These are phyloP conservation scores for Drosophila affinis DNA, from an alignment of 2,888 invertebrate genomes.

Conservation along the genomic window DNA sequence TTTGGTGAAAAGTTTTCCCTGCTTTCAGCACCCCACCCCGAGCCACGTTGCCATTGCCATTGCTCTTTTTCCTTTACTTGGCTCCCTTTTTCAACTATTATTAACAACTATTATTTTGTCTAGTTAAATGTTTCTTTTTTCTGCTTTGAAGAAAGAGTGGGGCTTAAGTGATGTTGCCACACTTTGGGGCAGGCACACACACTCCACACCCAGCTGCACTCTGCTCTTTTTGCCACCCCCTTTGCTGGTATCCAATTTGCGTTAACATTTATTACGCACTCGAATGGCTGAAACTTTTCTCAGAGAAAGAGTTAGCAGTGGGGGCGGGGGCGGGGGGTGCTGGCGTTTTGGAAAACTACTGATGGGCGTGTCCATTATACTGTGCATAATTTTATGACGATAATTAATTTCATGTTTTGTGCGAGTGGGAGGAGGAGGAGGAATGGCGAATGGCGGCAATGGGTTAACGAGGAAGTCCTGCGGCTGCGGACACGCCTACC, in stretches of 20 bases:
- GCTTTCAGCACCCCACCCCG: too few species aligned
- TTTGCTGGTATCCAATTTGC: slow-evolving; percentile 60
- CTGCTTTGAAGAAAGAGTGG: slow-evolving; percentile 28
- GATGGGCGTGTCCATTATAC: slow-evolving; percentile 33
- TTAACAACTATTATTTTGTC: slow-evolving; percentile 70
- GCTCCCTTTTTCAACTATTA: slow-evolving; percentile 55
- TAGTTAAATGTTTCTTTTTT: slow-evolving; percentile 56
- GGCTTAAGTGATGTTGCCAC: slow-evolving; percentile 59
- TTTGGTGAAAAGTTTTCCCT: slow-evolving; percentile 36
- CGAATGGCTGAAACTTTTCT: slow-evolving; percentile 55
- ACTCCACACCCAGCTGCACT: neutral
- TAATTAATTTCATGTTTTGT: slow-evolving; percentile 65
- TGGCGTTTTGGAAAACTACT: slow-evolving; percentile 1
- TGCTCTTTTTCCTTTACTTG: slow-evolving; percentile 2
- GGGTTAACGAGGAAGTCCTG: neutral
- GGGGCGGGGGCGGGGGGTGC: neutral
- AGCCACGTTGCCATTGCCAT: neutral
- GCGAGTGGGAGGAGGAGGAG: slow-evolving; percentile 36
- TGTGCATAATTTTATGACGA: slow-evolving; percentile 71
- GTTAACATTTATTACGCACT: slow-evolving; percentile 75
- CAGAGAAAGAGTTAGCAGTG: neutral
- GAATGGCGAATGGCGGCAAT: slow-evolving; percentile 4
- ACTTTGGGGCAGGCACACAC: slow-evolving; percentile 27
- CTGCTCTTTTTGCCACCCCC: neutral
- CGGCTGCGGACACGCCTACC: slow-evolving; percentile 12